Percentiles rank a stretch among this genome's conserved stretches.
Evolutionary conservation across 2,888 invertebrate genomes (phyloP).

Genomic region (Agrochola lychnidis): DNA sequence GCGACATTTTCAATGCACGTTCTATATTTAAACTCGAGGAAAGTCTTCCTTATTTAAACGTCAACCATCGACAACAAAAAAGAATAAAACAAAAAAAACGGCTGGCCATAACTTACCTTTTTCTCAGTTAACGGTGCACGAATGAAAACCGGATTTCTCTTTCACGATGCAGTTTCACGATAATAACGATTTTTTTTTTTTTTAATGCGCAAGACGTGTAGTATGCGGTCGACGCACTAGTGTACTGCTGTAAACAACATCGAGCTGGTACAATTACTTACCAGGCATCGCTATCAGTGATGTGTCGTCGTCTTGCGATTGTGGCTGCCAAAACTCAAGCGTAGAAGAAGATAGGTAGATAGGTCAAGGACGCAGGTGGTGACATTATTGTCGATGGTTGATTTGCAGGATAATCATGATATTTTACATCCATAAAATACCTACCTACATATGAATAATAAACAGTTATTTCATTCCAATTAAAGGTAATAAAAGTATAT

Average conservation of each 20-base stretch:
- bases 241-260: conserved; percentile 63
- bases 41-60: conserved; percentile 20
- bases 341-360: conserved; percentile 22
- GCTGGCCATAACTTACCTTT: conserved; percentile 49
- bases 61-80: conserved; percentile 11
- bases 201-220: conserved; percentile 63
- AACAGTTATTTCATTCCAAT: too few species aligned
- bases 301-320: conserved; percentile 52
- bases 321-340: conserved; percentile 35
- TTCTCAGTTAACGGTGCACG: conserved; percentile 55
- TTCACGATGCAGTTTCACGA: conserved; percentile 61
- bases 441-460: too few species aligned
- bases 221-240: conserved; percentile 64
- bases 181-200: conserved; percentile 53
- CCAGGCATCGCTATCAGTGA: conserved; percentile 57
- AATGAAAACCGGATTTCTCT: conserved; percentile 65
- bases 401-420: conserved; percentile 1
- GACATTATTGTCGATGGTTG: conserved; percentile 16
- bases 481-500: too few species aligned
- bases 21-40: conserved; percentile 45
- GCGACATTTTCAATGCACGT: conserved; percentile 25
- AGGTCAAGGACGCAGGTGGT: conserved; percentile 56
- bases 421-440: too few species aligned
- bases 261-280: conserved; percentile 58
- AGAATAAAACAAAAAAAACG: not conserved